phyloP scores from a whole-genome alignment of 2,113 vertebrate species.

The Talpa occidentalis region DNA sequence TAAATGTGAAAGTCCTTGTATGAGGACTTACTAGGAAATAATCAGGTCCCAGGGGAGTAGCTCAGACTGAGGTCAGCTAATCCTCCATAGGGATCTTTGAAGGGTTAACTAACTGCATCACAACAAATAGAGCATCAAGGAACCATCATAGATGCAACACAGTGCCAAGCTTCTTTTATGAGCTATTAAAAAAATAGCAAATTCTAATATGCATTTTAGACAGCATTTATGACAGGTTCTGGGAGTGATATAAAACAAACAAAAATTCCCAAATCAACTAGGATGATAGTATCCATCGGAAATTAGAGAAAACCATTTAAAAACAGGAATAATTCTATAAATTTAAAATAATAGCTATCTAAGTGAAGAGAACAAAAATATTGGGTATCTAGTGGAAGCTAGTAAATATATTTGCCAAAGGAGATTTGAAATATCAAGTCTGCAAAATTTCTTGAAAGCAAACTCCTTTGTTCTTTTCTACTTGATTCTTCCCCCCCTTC shows the following conservation, averaged over 20 bases:
- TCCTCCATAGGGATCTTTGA: neutral
- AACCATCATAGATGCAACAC: neutral
- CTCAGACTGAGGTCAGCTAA: neutral
- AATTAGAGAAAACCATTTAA: neutral
- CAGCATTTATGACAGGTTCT: neutral
- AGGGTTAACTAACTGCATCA: neutral
- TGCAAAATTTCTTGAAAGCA: neutral
- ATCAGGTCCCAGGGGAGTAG: neutral
- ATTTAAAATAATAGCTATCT: neutral
- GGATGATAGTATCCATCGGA: neutral
- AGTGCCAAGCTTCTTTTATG: neutral
- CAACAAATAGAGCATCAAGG: neutral
- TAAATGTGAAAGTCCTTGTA: neutral
- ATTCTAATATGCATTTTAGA: neutral
- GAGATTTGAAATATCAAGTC: neutral
- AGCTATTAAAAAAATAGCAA: constrained; percentile 35
- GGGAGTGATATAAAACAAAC: neutral
- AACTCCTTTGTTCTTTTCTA: neutral
- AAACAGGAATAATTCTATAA: constrained; percentile 12
- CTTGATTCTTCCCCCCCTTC: neutral
- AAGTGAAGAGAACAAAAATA: neutral
- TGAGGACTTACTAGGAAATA: constrained; percentile 17
- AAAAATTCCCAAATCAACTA: neutral
- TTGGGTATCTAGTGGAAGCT: neutral
- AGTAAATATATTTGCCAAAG: neutral